phyloP scores from a whole-genome alignment of 1,140 invertebrate genomes.

The Psix sp. region DNA sequence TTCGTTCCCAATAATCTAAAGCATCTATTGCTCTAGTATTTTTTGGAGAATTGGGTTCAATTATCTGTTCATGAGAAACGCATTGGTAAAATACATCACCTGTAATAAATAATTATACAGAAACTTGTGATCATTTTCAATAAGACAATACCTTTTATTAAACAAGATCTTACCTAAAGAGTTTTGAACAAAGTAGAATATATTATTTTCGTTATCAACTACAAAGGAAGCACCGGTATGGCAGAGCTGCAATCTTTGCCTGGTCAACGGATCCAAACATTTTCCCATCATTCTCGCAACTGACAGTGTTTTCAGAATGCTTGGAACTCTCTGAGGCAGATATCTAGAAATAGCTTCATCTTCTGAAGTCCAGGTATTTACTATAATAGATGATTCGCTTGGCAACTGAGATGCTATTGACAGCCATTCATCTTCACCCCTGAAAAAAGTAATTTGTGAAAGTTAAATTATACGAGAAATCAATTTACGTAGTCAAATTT shows the following conservation, averaged over 20 bases:
- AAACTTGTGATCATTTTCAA: not conserved
- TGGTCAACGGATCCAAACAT: constrained; percentile 68
- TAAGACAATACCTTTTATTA: not conserved
- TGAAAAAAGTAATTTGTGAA: too few species aligned
- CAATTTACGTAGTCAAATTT: too few species aligned
- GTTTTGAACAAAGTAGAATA: constrained; percentile 69
- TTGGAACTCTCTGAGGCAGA: constrained; percentile 66
- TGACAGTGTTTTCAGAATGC: constrained; percentile 64
- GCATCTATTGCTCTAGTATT: constrained; percentile 63
- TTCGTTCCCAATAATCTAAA: constrained; percentile 67
- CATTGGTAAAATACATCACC: constrained; percentile 74
- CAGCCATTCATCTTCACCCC: constrained; percentile 66
- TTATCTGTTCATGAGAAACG: constrained; percentile 61
- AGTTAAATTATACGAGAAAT: too few species aligned
- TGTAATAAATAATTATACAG: constrained; percentile 28
- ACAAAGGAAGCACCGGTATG: constrained; percentile 66
- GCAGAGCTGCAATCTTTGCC: constrained; percentile 64
- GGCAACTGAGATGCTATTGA: constrained; percentile 65
- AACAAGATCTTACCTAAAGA: constrained; percentile 64
- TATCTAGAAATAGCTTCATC: constrained; percentile 62
- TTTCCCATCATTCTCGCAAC: constrained; percentile 65
- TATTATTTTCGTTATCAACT: constrained; percentile 37
- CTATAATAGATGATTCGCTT: constrained; percentile 65
- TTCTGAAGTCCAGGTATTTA: constrained; percentile 68
- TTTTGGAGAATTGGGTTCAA: constrained; percentile 61